Evolutionary conservation across 2,888 invertebrate genomes (phyloP), one percentile per base, ranked within the genome.

Genomic region (Parnassius glacialis): DNA sequence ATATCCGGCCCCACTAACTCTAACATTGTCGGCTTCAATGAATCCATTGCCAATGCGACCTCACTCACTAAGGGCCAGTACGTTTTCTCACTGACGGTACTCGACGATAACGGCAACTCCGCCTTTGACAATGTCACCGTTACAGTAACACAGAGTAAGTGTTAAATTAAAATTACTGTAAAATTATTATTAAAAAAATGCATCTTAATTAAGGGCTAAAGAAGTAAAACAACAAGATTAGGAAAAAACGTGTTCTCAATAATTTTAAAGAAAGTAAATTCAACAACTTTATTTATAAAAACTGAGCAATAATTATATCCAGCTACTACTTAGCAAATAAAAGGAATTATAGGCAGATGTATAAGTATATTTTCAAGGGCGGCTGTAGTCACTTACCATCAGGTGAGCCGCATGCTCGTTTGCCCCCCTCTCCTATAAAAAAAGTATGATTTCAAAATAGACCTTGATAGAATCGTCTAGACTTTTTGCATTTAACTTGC

Each of bases 61-160:
- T 93, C 93, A 1, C 90, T 97, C 48, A 97, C 97, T 0, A 95
- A 96, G 75, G 98, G 98, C 0, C 93, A 94, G 62, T 98, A 98
- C 76, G 90, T 93, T 60, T 96, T 97, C 81, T 94, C 95, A 75
- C 85, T 97, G 65, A 95, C 94, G n/a, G 96, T 97, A 0, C 93
- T 94, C 11, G 97, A 97, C 83, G 96, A 96, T 73, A 96, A 95
- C 74, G 96, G 95, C 57, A 96, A 97, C 75, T 94, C 94, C n/a
- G 96, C 95, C 52, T 93, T 92, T 11, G 95, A 95, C 80, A 93
- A 92, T 58, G 94, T 96, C 52, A 94, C 93, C 76, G 92, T 97
- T 53, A 95, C 94, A 65, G 96, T 97, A 11, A 95, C 96, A 61
- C 97, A 97, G 88, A 96, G 97, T 97, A 92, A 93, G 95, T 89